These are phyloP conservation scores for Bergia puertoricense DNA, from an alignment of 92 coral and sea anemone species.

Conservation along the genomic window DNA sequence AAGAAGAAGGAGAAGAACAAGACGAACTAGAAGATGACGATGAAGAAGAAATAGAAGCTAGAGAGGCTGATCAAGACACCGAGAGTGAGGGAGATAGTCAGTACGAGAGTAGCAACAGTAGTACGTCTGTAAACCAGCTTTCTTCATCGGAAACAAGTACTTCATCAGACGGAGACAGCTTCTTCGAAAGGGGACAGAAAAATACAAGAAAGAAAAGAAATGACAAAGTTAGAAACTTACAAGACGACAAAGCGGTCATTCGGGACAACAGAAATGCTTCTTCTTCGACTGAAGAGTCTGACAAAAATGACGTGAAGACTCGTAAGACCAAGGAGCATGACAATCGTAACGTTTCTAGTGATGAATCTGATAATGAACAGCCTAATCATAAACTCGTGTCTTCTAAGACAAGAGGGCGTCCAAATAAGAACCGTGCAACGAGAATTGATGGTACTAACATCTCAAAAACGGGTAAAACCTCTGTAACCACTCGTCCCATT, in stretches of 20 bases:
- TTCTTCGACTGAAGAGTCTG: not conserved
- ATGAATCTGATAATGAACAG: conserved; percentile 11
- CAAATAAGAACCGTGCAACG: not conserved
- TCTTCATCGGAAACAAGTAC: conserved; percentile 15
- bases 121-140: not conserved
- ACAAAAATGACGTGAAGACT: not conserved
- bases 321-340: not conserved
- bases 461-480: not conserved
- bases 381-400: not conserved
- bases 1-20: not conserved
- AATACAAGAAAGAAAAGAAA: not conserved
- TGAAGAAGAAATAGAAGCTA: not conserved
- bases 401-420: not conserved
- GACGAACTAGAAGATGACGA: not conserved
- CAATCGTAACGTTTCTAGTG: conserved; percentile 4
- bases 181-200: not conserved
- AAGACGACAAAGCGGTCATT: not conserved
- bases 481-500: not conserved
- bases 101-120: not conserved
- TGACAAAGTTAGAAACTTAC: not conserved
- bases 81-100: not conserved
- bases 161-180: not conserved
- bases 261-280: conserved; percentile 13
- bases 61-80: not conserved
- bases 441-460: not conserved